These are phyloP conservation scores for Rousettus leschenaultii DNA, from an alignment of 2,113 vertebrate species.

Conservation along the genomic window DNA sequence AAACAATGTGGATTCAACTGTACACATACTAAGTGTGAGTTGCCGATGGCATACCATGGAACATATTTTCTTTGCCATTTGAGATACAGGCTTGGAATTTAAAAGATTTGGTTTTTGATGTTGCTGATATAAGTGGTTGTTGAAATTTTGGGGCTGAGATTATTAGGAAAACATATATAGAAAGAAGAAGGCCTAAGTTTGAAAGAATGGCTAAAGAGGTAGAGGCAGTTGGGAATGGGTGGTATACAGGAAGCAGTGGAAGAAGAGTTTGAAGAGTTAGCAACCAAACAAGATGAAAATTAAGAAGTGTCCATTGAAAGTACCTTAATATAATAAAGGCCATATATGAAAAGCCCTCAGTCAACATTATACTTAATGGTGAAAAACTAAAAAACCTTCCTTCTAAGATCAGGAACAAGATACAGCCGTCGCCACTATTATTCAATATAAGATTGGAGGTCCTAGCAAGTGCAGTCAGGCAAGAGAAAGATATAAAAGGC, in stretches of 20 bases:
- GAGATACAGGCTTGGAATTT: conserved; percentile 7
- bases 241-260: background rate
- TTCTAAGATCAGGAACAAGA: too few relatives aligned
- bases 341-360: too few relatives aligned
- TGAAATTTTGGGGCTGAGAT: background rate
- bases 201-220: background rate
- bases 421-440: too few relatives aligned
- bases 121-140: background rate
- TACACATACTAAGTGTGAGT: background rate
- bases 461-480: too few relatives aligned
- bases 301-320: background rate
- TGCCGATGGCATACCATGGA: background rate
- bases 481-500: too few relatives aligned
- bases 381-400: too few relatives aligned
- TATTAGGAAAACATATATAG: background rate
- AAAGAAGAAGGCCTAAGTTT: background rate
- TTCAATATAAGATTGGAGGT: too few relatives aligned
- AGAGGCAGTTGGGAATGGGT: background rate
- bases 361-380: too few relatives aligned
- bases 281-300: background rate
- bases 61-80: background rate
- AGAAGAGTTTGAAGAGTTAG: background rate
- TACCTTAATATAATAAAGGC: too few relatives aligned
- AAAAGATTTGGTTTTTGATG: background rate
- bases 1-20: background rate